Evolutionary conservation across 2,113 vertebrate genomes (phyloP).

Genomic region (Pseudopodoces humilis): DNA sequence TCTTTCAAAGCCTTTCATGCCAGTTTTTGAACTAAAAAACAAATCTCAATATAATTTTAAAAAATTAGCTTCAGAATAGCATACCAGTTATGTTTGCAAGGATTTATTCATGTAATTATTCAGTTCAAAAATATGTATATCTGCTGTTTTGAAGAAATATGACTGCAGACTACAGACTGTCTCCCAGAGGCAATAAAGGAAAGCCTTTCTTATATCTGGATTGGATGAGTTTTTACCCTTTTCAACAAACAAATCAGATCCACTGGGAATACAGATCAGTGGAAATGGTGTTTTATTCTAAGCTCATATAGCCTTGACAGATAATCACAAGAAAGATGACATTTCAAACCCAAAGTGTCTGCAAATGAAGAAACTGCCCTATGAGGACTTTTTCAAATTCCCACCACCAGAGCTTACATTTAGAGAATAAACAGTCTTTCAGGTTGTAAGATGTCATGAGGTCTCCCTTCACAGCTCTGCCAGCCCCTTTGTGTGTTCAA

Average conservation of each 20-base stretch:
- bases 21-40: background rate
- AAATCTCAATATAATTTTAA: background rate
- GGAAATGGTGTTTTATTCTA: background rate
- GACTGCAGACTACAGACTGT: background rate
- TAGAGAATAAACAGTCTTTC: background rate
- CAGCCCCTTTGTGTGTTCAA: background rate
- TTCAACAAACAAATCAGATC: constrained; percentile 19
- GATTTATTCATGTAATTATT: background rate
- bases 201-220: background rate
- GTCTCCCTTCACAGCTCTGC: background rate
- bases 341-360: background rate
- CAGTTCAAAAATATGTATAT: background rate
- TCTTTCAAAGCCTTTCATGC: background rate
- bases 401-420: background rate
- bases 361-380: background rate
- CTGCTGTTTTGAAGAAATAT: background rate
- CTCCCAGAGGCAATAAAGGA: background rate
- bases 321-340: constrained; percentile 6
- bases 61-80: background rate
- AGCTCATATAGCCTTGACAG: background rate
- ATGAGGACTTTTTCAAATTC: background rate
- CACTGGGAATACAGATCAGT: background rate
- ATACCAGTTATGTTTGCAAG: background rate
- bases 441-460: background rate
- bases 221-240: background rate